phyloP scores from a whole-genome alignment of 2,888 invertebrate genomes.

The Drosophila leonis region DNA sequence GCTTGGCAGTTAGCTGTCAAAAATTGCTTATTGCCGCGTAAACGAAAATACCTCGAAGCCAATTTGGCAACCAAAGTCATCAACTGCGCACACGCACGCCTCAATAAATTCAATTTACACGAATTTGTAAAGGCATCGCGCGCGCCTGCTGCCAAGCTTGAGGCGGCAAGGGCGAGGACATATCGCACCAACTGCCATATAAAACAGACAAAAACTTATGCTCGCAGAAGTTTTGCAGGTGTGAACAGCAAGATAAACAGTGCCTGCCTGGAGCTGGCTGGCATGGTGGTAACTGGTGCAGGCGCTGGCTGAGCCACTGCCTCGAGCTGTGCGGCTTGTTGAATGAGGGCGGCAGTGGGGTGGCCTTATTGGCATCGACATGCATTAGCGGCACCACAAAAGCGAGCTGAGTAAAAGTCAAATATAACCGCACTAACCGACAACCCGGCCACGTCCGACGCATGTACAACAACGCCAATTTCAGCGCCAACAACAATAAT shows the following conservation, averaged over 20 bases:
- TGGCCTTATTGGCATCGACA: constrained; percentile 74
- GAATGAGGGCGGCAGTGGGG: constrained; percentile 3
- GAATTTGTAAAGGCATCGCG: constrained; percentile 76
- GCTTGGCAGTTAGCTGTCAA: constrained; percentile 33
- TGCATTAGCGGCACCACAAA: constrained; percentile 77
- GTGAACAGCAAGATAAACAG: constrained; percentile 78
- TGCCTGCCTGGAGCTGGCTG: background rate
- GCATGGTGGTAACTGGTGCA: background rate
- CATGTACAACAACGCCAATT: constrained; percentile 60
- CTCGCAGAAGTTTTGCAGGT: constrained; percentile 71
- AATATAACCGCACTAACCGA: constrained; percentile 65
- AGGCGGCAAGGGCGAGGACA: background rate
- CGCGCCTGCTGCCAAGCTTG: constrained; percentile 16
- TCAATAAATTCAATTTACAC: constrained; percentile 81
- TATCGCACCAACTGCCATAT: constrained; percentile 42
- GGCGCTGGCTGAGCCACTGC: constrained; percentile 12
- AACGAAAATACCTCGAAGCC: constrained; percentile 68
- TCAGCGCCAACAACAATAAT: constrained; percentile 47
- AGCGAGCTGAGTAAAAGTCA: constrained; percentile 69
- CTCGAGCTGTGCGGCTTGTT: background rate
- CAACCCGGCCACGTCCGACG: constrained; percentile 64
- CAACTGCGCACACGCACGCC: constrained; percentile 79
- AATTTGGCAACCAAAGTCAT: constrained; percentile 79
- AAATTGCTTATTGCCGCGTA: constrained; percentile 55
- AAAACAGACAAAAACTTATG: constrained; percentile 63